Base-by-base conservation (phyloP, 2,113 vertebrate genomes). In the Actinemys pallida region DNA sequence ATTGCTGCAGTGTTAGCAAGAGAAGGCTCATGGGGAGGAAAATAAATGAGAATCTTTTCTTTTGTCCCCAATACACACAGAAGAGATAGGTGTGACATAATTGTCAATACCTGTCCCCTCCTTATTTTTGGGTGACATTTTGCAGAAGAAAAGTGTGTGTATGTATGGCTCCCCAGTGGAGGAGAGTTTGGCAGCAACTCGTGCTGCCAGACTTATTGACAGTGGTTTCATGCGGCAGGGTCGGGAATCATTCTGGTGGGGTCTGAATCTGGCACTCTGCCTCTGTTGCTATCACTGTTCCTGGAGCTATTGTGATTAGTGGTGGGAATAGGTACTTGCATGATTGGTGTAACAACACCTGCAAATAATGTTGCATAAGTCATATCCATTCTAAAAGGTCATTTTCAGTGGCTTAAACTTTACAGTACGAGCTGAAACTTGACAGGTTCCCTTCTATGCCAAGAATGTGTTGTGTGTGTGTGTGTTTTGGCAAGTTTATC, bases 11-110 rank as follows among this genome's bases (percentile, higher is more conserved):
- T 92, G 62, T 20, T 75, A 80, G 83, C 84, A 82, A 72, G 65
- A 75, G 56, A 92, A 10, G 17, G 54, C 52, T 92, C 52, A 50
- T 90, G n/a, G 54, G 84, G 87, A 87, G 25, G 49, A 29, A 86
- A 72, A 39, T 56, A 76, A 86, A 93, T 52, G 93, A 95, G 8
- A 83, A 27, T 81, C 86, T 91, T 92, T 54, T 39, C 52, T 95
- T 93, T 19, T 4, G 16, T 88, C 69, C 45, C 52, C 39, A 72
- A 39, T 95, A 62, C 84, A 49, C 5, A 72, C 22, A 25, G 29
- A 87, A 83, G 86, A 81, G n/a, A 50, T 90, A 85, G 75, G 83
- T 92, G 24, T 89, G 90, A 39, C 54, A 59, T 82, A 54, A 85
- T 22, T 62, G 81, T 94, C 86, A 72, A 22, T 22, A 20, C 9